Percentiles rank a stretch among this genome's conserved stretches.
Conservation (phyloP, 2,888 invertebrate genomes). For the Trypoxylon attenuatum region DNA sequence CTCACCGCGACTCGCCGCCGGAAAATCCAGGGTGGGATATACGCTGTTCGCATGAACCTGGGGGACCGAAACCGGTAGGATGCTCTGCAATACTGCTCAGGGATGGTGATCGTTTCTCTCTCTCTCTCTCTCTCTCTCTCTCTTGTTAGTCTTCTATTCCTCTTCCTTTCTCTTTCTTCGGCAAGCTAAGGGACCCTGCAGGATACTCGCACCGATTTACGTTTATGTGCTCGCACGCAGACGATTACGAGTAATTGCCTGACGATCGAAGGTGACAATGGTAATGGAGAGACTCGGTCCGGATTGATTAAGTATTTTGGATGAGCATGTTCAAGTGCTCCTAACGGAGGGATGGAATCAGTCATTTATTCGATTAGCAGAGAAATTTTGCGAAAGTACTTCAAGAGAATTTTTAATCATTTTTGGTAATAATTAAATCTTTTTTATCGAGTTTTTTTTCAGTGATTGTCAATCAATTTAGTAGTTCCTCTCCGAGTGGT, state of each 20-base stretch:
- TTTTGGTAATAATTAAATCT: too few species aligned
- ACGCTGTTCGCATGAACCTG: background rate
- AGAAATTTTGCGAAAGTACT: too few species aligned
- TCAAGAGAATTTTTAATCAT: too few species aligned
- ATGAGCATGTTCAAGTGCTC: too few species aligned
- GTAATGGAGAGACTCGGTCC: too few species aligned
- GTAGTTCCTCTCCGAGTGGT: too few species aligned
- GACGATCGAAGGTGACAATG: too few species aligned
- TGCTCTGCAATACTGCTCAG: conserved; percentile 28
- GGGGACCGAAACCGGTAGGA: background rate
- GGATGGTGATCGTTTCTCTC: background rate
- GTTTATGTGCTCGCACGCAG: background rate
- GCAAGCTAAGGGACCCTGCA: background rate
- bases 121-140: background rate
- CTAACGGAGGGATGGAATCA: too few species aligned
- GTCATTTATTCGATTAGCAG: too few species aligned
- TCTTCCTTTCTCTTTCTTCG: background rate
- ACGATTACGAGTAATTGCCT: conserved; percentile 6
- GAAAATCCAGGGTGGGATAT: conserved; percentile 49
- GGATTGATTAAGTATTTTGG: too few species aligned
- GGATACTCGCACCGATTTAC: background rate
- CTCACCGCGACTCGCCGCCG: conserved; percentile 65
- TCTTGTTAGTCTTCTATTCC: background rate
- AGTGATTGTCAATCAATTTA: too few species aligned
- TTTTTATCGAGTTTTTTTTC: too few species aligned